Percentiles rank a stretch among this genome's conserved stretches.
Conservation (phyloP, 2,113 vertebrate species). For the Boleophthalmus pectinirostris region DNA sequence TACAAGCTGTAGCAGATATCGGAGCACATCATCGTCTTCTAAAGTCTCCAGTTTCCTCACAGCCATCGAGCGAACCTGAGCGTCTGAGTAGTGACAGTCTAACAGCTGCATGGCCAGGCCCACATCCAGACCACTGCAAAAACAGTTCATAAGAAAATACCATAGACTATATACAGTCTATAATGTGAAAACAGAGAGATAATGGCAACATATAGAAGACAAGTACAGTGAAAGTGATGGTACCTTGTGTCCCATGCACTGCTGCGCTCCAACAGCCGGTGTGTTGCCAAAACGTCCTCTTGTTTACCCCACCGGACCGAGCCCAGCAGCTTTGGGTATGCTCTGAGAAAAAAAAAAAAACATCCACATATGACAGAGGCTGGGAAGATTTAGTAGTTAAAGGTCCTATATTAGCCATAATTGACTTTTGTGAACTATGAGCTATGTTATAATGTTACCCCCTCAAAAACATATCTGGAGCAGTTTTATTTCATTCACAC, state of each 20-base stretch:
- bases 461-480: not conserved
- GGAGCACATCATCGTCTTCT: constrained; percentile 91
- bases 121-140: constrained; percentile 87
- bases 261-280: constrained; percentile 87
- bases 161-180: too few species aligned
- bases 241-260: constrained; percentile 86
- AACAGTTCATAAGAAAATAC: not conserved
- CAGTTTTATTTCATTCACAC: too few species aligned
- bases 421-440: too few species aligned
- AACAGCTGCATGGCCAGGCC: constrained; percentile 95
- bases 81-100: constrained; percentile 95
- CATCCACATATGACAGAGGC: not conserved
- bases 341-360: constrained; percentile 62
- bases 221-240: not conserved
- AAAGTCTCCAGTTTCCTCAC: constrained; percentile 94
- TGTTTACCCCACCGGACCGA: constrained; percentile 96
- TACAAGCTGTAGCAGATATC: constrained; percentile 95
- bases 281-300: constrained; percentile 88
- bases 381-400: too few species aligned
- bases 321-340: constrained; percentile 93
- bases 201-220: not conserved
- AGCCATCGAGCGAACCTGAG: constrained; percentile 92
- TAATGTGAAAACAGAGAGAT: too few species aligned
- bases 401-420: too few species aligned
- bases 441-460: too few species aligned